These are phyloP conservation scores for Cheilosia urbana DNA, from an alignment of 2,888 invertebrate genomes.

Conservation along the genomic window DNA sequence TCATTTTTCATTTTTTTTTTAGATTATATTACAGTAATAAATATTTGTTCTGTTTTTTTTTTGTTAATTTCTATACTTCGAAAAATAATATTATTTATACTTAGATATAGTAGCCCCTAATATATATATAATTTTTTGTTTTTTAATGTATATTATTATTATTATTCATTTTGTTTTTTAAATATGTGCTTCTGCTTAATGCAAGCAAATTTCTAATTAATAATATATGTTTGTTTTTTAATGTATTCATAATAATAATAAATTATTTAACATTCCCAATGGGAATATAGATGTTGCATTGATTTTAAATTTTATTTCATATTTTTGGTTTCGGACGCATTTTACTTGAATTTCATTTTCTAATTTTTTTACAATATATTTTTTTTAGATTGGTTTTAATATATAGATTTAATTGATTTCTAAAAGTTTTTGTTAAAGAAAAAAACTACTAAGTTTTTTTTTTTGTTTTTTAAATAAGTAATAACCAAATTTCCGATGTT, in stretches of 20 bases:
- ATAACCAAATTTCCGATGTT: constrained; percentile 41
- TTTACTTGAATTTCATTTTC: constrained; percentile 75
- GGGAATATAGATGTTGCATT: constrained; percentile 53
- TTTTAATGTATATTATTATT: constrained; percentile 65
- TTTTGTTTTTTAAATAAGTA: constrained; percentile 26
- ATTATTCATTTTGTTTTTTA: constrained; percentile 44
- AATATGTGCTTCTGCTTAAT: constrained; percentile 68
- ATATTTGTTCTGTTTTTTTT: constrained; percentile 59
- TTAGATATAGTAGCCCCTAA: constrained; percentile 72
- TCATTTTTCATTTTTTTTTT: constrained; percentile 50
- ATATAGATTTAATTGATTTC: constrained; percentile 72
- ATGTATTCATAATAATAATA: constrained; percentile 56
- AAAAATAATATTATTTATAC: constrained; percentile 75
- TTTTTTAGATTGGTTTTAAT: constrained; percentile 30
- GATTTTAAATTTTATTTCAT: constrained; percentile 37
- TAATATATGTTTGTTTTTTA: constrained; percentile 62
- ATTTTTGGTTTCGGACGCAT: constrained; percentile 69
- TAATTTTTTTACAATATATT: constrained; percentile 70
- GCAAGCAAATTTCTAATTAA: constrained; percentile 68
- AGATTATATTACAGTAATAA: constrained; percentile 68
- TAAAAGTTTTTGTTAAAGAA: constrained; percentile 48
- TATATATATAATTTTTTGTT: constrained; percentile 58
- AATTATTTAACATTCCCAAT: constrained; percentile 66
- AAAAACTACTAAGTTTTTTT: constrained; percentile 27
- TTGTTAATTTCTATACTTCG: constrained; percentile 68